Evolutionary conservation across 2,888 invertebrate genomes (phyloP).

Genomic region (Sphinx pinastri): DNA sequence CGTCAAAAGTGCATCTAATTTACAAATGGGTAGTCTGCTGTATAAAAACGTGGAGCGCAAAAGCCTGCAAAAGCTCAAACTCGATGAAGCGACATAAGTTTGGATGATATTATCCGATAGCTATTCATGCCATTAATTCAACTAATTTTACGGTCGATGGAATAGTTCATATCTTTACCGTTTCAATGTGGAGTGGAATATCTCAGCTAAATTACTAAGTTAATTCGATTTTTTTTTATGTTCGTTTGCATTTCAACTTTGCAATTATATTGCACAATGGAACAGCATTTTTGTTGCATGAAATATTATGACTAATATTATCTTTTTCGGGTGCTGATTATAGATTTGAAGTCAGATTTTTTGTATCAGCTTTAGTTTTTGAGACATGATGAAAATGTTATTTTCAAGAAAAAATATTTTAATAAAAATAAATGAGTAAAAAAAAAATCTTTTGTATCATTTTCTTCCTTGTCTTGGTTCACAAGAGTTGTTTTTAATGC

Average conservation of each 20-base stretch:
- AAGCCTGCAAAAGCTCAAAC: background rate
- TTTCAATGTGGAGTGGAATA: constrained; percentile 12
- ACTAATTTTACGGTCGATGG: constrained; percentile 57
- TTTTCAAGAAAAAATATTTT: background rate
- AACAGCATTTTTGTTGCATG: constrained; percentile 25
- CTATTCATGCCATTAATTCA: constrained; percentile 50
- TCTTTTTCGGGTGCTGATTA: constrained; percentile 25
- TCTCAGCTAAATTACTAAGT: background rate
- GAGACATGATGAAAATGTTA: constrained; percentile 5
- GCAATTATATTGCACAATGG: constrained; percentile 19
- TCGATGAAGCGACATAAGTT: constrained; percentile 14
- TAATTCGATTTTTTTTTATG: background rate
- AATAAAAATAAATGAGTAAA: background rate
- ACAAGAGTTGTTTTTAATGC: background rate
- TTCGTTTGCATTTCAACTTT: background rate
- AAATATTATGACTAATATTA: constrained; percentile 23
- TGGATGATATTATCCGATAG: constrained; percentile 15
- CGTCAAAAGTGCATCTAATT: too few relatives aligned
- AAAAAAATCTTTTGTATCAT: background rate
- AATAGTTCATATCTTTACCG: constrained; percentile 25
- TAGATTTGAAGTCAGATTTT: constrained; percentile 25
- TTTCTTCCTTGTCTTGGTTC: background rate
- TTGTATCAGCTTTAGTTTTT: constrained; percentile 26
- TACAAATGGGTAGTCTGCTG: too few relatives aligned
- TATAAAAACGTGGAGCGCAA: background rate